Conservation (phyloP, 2,797 vertebrate genomes). For the Iguana delicatissima region DNA sequence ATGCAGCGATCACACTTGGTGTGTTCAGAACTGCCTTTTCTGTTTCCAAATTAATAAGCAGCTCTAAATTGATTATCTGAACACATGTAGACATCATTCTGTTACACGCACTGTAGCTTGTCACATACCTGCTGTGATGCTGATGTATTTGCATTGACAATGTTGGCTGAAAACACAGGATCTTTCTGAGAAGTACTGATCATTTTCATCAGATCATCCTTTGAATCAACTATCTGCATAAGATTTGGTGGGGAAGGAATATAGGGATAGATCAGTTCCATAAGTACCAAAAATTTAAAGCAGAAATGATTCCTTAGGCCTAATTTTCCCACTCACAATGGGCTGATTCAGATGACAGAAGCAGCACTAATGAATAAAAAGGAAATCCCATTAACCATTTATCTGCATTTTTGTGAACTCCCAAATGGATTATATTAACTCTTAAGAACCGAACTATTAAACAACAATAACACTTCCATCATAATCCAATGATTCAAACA, state of each 20-base stretch:
- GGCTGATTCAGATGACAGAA: not conserved
- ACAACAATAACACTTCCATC: not conserved
- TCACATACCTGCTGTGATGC: conserved; percentile 75
- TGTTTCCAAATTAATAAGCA: not conserved
- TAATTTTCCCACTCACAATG: not conserved
- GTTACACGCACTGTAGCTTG: not conserved
- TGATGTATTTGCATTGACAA: conserved; percentile 70
- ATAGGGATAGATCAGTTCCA: conserved; percentile 11
- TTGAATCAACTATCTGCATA: conserved; percentile 86
- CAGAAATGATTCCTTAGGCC: not conserved
- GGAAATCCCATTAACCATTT: conserved; percentile 17
- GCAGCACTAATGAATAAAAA: not conserved
- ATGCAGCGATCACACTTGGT: not conserved
- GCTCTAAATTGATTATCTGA: not conserved
- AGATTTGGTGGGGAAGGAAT: conserved; percentile 34
- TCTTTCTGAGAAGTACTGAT: conserved; percentile 81
- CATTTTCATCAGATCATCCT: conserved; percentile 84
- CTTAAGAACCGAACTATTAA: conserved; percentile 38
- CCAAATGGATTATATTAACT: conserved; percentile 5
- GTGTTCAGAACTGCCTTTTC: not conserved
- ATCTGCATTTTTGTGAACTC: conserved; percentile 21
- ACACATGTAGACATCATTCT: not conserved
- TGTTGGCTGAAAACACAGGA: conserved; percentile 74
- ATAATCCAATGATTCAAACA: conserved; percentile 36
- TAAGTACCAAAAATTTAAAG: conserved; percentile 17